A percentile compares a stretch with the other conserved stretches of the same genome.
phyloP scores from a whole-genome alignment of 2,888 invertebrate species.

The Carabus problematicus region DNA sequence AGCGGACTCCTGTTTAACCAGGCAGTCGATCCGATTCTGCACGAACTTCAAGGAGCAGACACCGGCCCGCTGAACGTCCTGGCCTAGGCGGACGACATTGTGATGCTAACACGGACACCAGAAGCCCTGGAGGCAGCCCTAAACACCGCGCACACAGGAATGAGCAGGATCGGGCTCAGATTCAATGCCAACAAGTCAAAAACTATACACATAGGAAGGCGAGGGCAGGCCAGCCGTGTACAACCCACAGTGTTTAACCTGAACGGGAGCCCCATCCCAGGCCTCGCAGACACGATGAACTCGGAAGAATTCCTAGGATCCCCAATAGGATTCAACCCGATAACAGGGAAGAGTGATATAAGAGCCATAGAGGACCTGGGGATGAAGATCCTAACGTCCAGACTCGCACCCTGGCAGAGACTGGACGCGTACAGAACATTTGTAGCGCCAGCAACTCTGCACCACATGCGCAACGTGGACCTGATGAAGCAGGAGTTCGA shows the following conservation, averaged over 20 bases:
- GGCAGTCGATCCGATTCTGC: background rate
- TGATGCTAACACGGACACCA: background rate
- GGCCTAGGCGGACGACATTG: conserved; percentile 4
- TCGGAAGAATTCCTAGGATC: background rate
- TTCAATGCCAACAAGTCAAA: conserved; percentile 12
- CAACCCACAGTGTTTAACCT: background rate
- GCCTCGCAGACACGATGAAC: background rate
- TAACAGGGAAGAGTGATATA: background rate
- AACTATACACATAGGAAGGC: background rate
- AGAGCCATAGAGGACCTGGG: too few relatives aligned
- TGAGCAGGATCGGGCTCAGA: background rate
- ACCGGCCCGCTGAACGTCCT: background rate
- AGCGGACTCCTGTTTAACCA: conserved; percentile 1
- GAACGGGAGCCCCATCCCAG: background rate
- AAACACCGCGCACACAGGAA: background rate
- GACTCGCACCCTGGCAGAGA: too few relatives aligned
- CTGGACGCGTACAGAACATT: too few relatives aligned
- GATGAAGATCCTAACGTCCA: too few relatives aligned
- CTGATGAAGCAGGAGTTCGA: too few relatives aligned
- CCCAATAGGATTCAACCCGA: background rate
- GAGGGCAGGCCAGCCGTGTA: background rate
- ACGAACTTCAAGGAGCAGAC: background rate
- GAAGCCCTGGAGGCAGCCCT: conserved; percentile 44
- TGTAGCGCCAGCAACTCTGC: background rate
- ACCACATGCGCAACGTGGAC: too few relatives aligned